phyloP scores from a whole-genome alignment of 2,888 invertebrate species.

The Omphaloscelis lunosa region DNA sequence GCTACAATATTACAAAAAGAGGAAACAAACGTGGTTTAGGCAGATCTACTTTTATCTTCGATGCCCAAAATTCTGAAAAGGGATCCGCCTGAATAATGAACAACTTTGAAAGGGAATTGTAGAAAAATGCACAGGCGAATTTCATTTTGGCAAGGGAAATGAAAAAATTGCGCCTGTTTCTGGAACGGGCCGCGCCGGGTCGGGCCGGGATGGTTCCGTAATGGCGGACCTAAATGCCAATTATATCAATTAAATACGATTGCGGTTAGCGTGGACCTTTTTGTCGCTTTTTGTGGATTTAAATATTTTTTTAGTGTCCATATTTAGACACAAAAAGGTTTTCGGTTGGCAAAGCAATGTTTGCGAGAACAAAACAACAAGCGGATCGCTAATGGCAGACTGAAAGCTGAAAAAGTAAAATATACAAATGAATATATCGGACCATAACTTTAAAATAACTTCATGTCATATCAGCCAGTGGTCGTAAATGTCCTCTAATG shows the following conservation, averaged over 20 bases:
- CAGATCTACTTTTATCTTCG: constrained; percentile 73
- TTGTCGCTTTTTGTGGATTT: constrained; percentile 68
- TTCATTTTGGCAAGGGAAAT: constrained; percentile 77
- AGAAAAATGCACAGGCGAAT: constrained; percentile 80
- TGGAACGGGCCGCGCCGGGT: constrained; percentile 75
- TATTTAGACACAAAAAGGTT: constrained; percentile 53
- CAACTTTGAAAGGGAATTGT: constrained; percentile 82
- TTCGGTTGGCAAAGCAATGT: constrained; percentile 40
- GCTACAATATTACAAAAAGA: constrained; percentile 40
- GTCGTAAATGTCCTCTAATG: constrained; percentile 34
- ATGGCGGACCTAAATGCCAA: constrained; percentile 87
- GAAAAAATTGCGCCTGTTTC: constrained; percentile 81
- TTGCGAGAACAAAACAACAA: constrained; percentile 26
- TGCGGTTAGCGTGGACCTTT: constrained; percentile 68
- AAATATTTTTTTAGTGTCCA: constrained; percentile 60
- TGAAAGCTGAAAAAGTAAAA: constrained; percentile 23
- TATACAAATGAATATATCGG: not conserved
- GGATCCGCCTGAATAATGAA: constrained; percentile 85
- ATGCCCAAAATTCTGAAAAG: constrained; percentile 79
- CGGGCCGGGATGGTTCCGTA: constrained; percentile 78
- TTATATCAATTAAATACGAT: constrained; percentile 89
- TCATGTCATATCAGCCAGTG: constrained; percentile 22
- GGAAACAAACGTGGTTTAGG: constrained; percentile 52
- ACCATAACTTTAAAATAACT: constrained; percentile 12
- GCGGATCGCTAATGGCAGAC: constrained; percentile 3